Evolutionary conservation across 1,140 invertebrate species (phyloP).

Genomic region (Lucilia cuprina): DNA sequence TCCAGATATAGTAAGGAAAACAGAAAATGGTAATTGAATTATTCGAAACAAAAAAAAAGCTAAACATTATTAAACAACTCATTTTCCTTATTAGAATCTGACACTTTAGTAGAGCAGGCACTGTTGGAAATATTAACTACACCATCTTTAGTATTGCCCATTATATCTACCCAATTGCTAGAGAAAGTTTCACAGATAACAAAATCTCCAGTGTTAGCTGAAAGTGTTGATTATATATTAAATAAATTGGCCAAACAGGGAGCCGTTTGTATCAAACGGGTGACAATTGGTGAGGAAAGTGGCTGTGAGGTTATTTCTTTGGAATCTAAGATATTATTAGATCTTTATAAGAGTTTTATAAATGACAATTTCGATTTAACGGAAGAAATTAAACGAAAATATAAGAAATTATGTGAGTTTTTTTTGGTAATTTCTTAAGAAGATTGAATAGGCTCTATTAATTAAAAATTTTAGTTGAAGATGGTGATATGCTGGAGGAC

Average conservation of each 20-base stretch:
- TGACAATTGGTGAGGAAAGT: constrained; percentile 67
- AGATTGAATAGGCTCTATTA: background rate
- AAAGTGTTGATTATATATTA: constrained; percentile 77
- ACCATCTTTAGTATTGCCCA: constrained; percentile 78
- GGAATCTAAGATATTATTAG: constrained; percentile 75
- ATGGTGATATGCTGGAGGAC: constrained; percentile 33
- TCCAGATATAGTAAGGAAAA: background rate
- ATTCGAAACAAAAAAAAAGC: too few species aligned
- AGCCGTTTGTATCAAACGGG: constrained; percentile 77
- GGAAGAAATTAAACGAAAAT: constrained; percentile 64
- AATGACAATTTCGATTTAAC: constrained; percentile 60
- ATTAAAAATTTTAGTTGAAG: constrained; percentile 42
- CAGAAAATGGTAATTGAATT: background rate
- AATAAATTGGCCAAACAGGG: constrained; percentile 89
- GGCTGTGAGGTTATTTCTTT: constrained; percentile 73
- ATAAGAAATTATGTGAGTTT: constrained; percentile 43
- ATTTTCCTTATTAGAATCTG: constrained; percentile 48
- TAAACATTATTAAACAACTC: background rate
- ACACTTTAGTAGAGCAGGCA: constrained; percentile 72
- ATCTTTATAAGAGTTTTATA: constrained; percentile 70
- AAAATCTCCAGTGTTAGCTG: constrained; percentile 68
- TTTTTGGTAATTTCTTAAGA: background rate
- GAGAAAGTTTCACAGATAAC: constrained; percentile 69
- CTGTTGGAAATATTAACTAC: constrained; percentile 80
- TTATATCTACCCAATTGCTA: constrained; percentile 74